Evolutionary conservation across 2,797 vertebrate species (phyloP).

Genomic region (Craterocephalus amniculus): DNA sequence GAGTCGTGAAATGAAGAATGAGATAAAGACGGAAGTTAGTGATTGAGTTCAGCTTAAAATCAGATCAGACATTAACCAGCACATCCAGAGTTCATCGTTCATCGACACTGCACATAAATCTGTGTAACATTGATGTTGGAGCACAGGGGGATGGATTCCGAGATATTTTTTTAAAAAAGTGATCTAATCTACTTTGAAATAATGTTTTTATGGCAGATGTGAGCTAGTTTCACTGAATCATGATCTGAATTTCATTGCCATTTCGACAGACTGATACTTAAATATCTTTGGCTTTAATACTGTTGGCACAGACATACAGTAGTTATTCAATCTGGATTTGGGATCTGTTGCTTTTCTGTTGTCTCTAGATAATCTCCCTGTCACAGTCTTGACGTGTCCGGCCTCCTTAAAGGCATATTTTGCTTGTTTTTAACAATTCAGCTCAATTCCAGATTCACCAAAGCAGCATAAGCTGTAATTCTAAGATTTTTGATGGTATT

Average conservation of each 20-base stretch:
- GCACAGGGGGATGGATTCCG: slow-evolving; percentile 30
- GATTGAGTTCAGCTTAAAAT: slow-evolving; percentile 27
- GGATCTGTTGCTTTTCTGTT: slow-evolving; percentile 32
- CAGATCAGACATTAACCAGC: slow-evolving; percentile 39
- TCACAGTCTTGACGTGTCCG: slow-evolving; percentile 30
- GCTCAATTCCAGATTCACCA: slow-evolving; percentile 16
- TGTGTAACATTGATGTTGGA: slow-evolving; percentile 30
- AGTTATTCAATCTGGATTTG: slow-evolving; percentile 45
- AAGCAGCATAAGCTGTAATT: slow-evolving; percentile 52
- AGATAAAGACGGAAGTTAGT: slow-evolving; percentile 46
- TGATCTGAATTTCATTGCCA: slow-evolving; percentile 44
- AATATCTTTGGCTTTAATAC: slow-evolving; percentile 60
- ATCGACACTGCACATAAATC: slow-evolving; percentile 31
- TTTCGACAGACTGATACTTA: slow-evolving; percentile 58
- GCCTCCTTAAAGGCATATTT: slow-evolving; percentile 35
- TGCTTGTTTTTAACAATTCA: slow-evolving; percentile 28
- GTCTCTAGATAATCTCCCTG: slow-evolving; percentile 34
- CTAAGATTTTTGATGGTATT: slow-evolving; percentile 41
- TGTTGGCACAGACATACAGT: slow-evolving; percentile 31
- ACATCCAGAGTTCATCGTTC: slow-evolving; percentile 43
- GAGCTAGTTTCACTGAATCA: slow-evolving; percentile 38
- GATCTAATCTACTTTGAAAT: slow-evolving; percentile 54
- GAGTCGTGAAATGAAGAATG: slow-evolving; percentile 31
- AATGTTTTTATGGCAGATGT: slow-evolving; percentile 57
- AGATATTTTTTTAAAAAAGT: slow-evolving; percentile 34